Base-by-base conservation (phyloP, 2,113 vertebrate species). In the Notarius quadriscutis region DNA sequence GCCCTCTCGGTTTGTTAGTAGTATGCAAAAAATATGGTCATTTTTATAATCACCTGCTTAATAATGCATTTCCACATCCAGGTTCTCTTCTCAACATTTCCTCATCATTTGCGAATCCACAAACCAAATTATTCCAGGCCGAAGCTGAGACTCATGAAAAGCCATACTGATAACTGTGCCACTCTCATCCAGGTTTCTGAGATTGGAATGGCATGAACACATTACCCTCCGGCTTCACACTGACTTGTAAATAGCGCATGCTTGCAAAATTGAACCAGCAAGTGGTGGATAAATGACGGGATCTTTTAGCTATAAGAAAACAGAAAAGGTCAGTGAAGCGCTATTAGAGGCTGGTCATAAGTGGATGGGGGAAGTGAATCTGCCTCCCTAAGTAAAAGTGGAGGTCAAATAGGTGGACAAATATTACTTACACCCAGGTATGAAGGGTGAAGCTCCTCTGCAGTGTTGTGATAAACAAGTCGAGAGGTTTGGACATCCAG, bases 211-310 rank as follows among this genome's bases (percentile, higher is more conserved):
- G 27, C 25, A 1, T 22, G 53, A 81, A 75, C 58, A 50, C 55
- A 58, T 87, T 69, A 69, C 87, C 63, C 62, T 27, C 67, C 17
- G 15, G 55, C 30, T 57, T 78, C 81, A 34, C 25, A 22, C 72
- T 14, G 30, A 7, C 60, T 87, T 30, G 53, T 87, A 84, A 87
- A 87, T 84, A 87, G 79, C 20, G 30, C 60, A 87, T 71, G 63
- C 77, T 57, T 53, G 30, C 30, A 41, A 57, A 81, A 81, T 69
- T 20, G 74, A 50, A 67, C n/a, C 27, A 58, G 62, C 12, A 57
- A 15, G 34, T 20, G 15, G 17, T 9, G 9, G 74, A 53, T 53
- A 78, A 30, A 48, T 67, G 81, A 50, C 18, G 7, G 48, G 50
- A 62, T 75, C 63, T 75, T 83, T 87, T 25, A 81, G 50, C 27